A percentile compares a stretch with the other conserved stretches of the same genome.
These are phyloP conservation scores for Reinhardtius hippoglossoides DNA, from an alignment of 2,113 vertebrate genomes.

Conservation along the genomic window DNA sequence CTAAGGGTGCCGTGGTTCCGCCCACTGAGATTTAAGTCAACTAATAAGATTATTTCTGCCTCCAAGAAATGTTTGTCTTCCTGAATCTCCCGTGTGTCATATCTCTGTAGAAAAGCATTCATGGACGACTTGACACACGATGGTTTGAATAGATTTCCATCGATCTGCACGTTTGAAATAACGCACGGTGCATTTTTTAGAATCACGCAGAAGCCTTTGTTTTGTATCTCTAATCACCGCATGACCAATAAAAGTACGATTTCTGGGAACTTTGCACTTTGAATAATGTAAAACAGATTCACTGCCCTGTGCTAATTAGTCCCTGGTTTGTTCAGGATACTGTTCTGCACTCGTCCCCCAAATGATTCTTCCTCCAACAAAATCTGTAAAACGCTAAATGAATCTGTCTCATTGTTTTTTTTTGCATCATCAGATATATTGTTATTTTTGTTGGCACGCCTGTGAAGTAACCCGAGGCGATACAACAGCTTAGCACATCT, in stretches of 20 bases:
- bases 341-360: no score
- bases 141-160: neutral
- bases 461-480: slow-evolving; percentile 51
- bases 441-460: slow-evolving; percentile 36
- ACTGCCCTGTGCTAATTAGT: no score
- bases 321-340: no score
- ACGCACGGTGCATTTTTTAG: neutral
- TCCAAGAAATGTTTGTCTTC: slow-evolving; percentile 7
- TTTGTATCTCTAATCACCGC: no score
- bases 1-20: no score
- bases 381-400: neutral
- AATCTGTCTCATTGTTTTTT: slow-evolving; percentile 1
- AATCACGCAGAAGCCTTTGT: no score
- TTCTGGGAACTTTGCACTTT: no score
- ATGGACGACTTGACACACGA: neutral
- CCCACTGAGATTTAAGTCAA: slow-evolving; percentile 11
- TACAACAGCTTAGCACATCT: slow-evolving; percentile 54
- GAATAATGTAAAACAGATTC: no score
- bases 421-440: slow-evolving; percentile 7
- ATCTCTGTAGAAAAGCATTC: neutral
- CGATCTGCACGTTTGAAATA: neutral
- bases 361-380: no score
- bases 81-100: slow-evolving; percentile 6
- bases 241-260: no score
- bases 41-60: slow-evolving; percentile 1